These are phyloP conservation scores for Phaethornis superciliosus DNA, from an alignment of 2,113 vertebrate species.

Conservation along the genomic window DNA sequence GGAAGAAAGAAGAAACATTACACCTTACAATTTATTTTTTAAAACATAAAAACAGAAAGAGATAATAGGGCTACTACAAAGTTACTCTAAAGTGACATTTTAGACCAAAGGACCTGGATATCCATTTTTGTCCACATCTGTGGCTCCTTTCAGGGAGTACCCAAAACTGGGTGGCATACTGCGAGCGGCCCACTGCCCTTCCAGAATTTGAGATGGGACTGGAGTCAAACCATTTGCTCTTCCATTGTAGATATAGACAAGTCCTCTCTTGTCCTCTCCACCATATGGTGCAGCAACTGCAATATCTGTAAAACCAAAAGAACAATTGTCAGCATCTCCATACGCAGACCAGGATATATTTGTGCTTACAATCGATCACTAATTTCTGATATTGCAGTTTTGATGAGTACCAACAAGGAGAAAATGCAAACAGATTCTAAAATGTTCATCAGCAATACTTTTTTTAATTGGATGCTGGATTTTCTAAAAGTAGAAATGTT, in stretches of 20 bases:
- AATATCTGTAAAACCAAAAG: conserved; percentile 78
- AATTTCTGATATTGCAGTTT: not conserved
- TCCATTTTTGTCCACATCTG: conserved; percentile 93
- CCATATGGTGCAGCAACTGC: conserved; percentile 94
- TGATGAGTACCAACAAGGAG: not conserved
- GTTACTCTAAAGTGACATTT: not conserved
- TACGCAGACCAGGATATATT: not conserved
- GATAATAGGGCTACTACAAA: not conserved
- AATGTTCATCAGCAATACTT: not conserved
- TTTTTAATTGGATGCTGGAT: not conserved
- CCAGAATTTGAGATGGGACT: conserved; percentile 85
- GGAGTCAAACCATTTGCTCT: conserved; percentile 78
- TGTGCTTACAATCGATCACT: not conserved
- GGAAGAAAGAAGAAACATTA: conserved; percentile 9
- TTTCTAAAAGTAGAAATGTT: not conserved
- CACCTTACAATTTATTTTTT: not conserved
- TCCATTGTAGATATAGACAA: conserved; percentile 97
- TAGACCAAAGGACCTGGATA: conserved; percentile 85
- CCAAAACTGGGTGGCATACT: conserved; percentile 95
- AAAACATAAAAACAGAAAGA: not conserved
- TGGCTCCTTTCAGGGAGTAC: conserved; percentile 92
- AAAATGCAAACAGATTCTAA: not conserved
- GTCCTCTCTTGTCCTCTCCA: conserved; percentile 82
- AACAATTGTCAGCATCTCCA: not conserved
- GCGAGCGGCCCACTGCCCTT: conserved; percentile 89